phyloP scores from a whole-genome alignment of 2,113 vertebrate genomes.

The Myrmecophaga tridactyla region DNA sequence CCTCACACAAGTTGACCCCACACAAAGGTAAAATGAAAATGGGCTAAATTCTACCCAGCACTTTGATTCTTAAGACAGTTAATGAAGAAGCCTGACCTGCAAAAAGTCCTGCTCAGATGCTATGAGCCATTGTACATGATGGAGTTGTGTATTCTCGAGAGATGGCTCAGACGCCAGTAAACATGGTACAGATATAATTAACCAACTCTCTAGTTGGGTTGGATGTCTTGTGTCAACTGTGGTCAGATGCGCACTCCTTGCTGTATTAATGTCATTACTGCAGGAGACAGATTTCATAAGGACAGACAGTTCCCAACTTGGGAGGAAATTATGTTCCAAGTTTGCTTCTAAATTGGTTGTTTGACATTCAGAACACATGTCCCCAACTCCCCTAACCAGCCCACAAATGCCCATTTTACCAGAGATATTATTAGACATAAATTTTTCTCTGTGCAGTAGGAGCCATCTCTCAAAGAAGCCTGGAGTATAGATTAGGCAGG shows the following conservation, averaged over 20 bases:
- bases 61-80: conserved; percentile 16
- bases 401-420: not conserved
- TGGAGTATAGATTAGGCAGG: not conserved
- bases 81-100: not conserved
- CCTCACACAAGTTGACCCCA: not conserved
- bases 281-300: conserved; percentile 19
- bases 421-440: not conserved
- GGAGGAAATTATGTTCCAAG: conserved; percentile 26
- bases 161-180: not conserved
- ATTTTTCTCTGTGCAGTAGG: not conserved
- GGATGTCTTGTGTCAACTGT: not conserved
- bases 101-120: not conserved
- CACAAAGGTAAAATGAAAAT: not conserved
- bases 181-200: conserved; percentile 40
- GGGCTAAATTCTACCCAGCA: not conserved
- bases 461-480: not conserved
- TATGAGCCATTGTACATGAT: not conserved
- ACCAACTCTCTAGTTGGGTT: not conserved
- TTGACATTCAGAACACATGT: conserved; percentile 46
- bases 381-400: not conserved
- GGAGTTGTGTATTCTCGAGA: not conserved
- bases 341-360: conserved; percentile 56
- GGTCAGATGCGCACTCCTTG: not conserved
- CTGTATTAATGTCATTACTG: not conserved
- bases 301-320: conserved; percentile 26